Base-by-base conservation (phyloP, 2,113 vertebrate genomes). In the Hirundichthys speculiger region DNA sequence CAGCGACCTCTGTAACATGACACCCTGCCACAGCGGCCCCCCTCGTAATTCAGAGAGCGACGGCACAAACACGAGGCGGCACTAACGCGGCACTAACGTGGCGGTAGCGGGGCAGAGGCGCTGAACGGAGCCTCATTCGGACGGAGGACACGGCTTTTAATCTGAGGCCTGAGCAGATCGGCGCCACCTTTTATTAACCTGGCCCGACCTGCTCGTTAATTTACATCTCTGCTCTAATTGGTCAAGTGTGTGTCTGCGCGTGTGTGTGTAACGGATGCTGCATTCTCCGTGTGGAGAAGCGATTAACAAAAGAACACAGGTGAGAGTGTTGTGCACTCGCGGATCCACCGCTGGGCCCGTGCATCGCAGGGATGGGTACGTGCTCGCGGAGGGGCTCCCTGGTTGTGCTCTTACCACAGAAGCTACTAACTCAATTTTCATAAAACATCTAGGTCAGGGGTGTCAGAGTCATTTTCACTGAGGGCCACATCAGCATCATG, bases 131-230 rank as follows among this genome's bases (percentile, higher is more conserved):
- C 64, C 66, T 65, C 16, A 38, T 12, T 18, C 11, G 25, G 56
- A 61, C 57, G 2, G 38, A 49, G 19, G 50, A 55, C 68, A 18
- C 54, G 22, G 38, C 52, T 81, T 83, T 77, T 75, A 54, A 81
- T 86, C 75, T 70, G 50, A 82, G 69, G 62, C 61, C 60, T 79
- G 60, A 75, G 75, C 77, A 79, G 60, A 75, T 75, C 64, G 34
- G 60, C 57, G 41, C 39, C 82, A 69, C 73, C 82, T 77, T 75
- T 83, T 82, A 75, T 86, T 83, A 83, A 83, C 82, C 64, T 16
- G 60, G 64, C 47, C 24, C 19, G 73, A 77, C 70, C 82, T 39
- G 64, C 65, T 79, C 69, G 71, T 85, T 88, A 83, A 86, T 77
- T 85, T 79, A 72, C 67, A 50, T 58, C 66, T 59, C 54, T 24